Conservation (phyloP, 2,113 vertebrate species). For the Jaculus jaculus region DNA sequence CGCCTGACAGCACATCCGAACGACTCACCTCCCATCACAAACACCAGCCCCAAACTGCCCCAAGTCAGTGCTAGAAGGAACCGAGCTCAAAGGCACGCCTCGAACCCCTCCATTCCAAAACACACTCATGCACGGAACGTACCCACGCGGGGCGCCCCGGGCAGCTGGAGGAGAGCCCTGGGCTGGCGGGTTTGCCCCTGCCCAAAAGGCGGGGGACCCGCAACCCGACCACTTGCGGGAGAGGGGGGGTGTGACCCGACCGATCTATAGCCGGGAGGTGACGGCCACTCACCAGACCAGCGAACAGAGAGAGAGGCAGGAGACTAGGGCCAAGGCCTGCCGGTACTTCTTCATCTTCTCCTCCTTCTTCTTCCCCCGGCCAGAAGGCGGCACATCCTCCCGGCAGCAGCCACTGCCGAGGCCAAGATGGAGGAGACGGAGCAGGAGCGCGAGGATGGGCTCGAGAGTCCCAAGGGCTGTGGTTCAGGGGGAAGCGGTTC, state of each 20-base stretch:
- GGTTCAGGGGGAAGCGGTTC: not conserved
- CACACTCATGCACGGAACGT: fast-evolving
- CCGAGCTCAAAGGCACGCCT: not conserved
- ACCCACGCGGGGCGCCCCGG: not conserved
- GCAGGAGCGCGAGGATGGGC: constrained; percentile 4
- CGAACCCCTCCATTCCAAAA: not conserved
- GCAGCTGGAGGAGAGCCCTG: not conserved
- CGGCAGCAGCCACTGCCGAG: constrained; percentile 72
- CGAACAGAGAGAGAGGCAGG: constrained; percentile 81
- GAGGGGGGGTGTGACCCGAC: constrained; percentile 61
- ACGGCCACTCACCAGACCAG: constrained; percentile 82
- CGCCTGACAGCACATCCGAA: not conserved
- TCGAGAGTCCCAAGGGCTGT: not conserved
- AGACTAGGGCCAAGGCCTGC: constrained; percentile 82
- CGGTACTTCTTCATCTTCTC: constrained; percentile 84
- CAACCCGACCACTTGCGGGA: not conserved
- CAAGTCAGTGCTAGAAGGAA: not conserved
- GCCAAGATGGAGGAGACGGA: constrained; percentile 70
- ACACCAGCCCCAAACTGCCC: not conserved
- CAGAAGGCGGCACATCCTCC: constrained; percentile 83
- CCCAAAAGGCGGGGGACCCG: not conserved
- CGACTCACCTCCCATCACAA: not conserved
- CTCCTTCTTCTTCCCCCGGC: constrained; percentile 76
- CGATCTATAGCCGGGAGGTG: not conserved
- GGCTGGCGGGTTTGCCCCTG: too few relatives aligned